phyloP scores from a whole-genome alignment of 2,797 vertebrate species.

The Serranus cabrilla region DNA sequence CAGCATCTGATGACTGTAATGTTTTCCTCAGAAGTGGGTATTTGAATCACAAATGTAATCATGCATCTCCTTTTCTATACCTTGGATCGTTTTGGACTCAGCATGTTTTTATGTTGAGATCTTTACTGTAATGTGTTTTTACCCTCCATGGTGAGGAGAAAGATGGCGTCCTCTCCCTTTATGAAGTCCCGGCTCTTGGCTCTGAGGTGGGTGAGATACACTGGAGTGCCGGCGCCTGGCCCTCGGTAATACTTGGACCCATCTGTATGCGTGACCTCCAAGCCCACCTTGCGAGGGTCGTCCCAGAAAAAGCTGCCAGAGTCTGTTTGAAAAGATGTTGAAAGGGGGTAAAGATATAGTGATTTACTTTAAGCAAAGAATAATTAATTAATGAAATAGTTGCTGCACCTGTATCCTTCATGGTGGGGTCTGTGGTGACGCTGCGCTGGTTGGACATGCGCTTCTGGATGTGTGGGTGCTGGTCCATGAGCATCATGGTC shows the following conservation, averaged over 20 bases:
- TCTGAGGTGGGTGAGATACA: slow-evolving; percentile 89
- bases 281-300: slow-evolving; percentile 90
- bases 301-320: slow-evolving; percentile 86
- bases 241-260: slow-evolving; percentile 87
- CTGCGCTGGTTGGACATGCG: slow-evolving; percentile 94
- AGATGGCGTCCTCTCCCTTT: slow-evolving; percentile 89
- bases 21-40: neutral
- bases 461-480: slow-evolving; percentile 91
- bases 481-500: slow-evolving; percentile 93
- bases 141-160: slow-evolving; percentile 94
- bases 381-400: neutral
- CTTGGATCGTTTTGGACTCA: neutral
- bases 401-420: slow-evolving; percentile 62
- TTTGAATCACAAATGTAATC: slow-evolving; percentile 13
- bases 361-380: neutral
- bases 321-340: slow-evolving; percentile 44
- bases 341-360: neutral
- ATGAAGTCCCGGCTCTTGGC: slow-evolving; percentile 91
- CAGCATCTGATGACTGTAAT: neutral
- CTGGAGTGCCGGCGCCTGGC: slow-evolving; percentile 79
- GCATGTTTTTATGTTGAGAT: neutral
- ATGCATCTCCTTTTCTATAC: neutral
- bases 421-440: slow-evolving; percentile 90
- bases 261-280: slow-evolving; percentile 75
- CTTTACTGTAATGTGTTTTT: slow-evolving; percentile 38